phyloP scores from a whole-genome alignment of 2,797 vertebrate genomes.

The Poecile montanus region DNA sequence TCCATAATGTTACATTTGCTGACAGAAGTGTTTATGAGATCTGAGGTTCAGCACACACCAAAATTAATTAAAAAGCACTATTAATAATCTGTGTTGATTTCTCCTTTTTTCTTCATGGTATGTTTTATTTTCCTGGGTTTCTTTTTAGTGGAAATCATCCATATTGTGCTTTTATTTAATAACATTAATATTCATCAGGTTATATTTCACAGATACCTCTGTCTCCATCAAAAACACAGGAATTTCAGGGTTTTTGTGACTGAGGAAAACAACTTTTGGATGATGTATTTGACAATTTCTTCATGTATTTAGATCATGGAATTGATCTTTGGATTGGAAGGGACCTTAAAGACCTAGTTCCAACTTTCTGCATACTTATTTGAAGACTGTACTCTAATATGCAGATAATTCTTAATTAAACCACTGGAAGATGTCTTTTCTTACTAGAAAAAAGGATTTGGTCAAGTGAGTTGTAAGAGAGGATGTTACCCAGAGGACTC shows the following conservation, averaged over 20 bases:
- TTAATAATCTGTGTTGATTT: background rate
- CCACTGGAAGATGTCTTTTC: background rate
- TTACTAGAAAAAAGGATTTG: background rate
- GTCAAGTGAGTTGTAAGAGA: background rate
- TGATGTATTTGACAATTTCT: background rate
- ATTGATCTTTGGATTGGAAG: background rate
- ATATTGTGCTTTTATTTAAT: background rate
- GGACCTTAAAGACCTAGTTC: background rate
- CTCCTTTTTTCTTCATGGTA: background rate
- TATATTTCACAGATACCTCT: background rate
- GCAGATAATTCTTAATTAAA: background rate
- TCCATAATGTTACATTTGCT: background rate
- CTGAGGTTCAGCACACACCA: background rate
- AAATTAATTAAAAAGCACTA: background rate
- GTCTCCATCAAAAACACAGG: background rate
- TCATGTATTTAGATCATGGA: background rate
- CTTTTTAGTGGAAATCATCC: background rate
- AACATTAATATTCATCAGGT: background rate
- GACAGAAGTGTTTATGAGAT: background rate
- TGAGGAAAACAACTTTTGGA: background rate
- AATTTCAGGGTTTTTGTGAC: rapidly evolving
- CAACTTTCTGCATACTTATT: background rate
- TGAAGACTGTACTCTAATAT: background rate
- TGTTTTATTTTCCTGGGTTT: background rate
- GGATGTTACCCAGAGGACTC: background rate